Evolutionary conservation across 2,797 vertebrate genomes (phyloP).

Genomic region (Sebastolobus altivelis): DNA sequence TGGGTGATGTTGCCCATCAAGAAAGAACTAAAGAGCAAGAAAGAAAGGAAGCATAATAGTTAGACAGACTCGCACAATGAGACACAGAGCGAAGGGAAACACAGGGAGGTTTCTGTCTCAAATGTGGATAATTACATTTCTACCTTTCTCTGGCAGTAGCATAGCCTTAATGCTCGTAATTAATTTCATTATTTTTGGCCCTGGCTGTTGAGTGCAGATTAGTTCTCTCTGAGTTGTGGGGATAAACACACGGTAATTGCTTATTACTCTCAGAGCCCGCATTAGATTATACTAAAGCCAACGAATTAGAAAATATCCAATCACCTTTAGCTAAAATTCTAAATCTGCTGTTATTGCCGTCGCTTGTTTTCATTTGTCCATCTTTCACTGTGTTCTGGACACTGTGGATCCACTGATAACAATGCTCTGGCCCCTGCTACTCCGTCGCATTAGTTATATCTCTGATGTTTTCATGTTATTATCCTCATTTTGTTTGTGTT

Average conservation of each 20-base stretch:
- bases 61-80: constrained; percentile 53
- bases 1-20: constrained; percentile 38
- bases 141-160: constrained; percentile 77
- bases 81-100: constrained; percentile 29
- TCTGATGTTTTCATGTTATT: neutral
- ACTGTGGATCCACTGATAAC: neutral
- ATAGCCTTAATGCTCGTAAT: constrained; percentile 78
- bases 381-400: constrained; percentile 8
- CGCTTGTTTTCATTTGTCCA: constrained; percentile 31
- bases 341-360: constrained; percentile 18
- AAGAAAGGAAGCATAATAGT: constrained; percentile 36
- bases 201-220: constrained; percentile 80
- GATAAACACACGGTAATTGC: constrained; percentile 81
- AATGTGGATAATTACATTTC: constrained; percentile 83
- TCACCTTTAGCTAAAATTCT: constrained; percentile 67
- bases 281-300: constrained; percentile 77
- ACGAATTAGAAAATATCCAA: constrained; percentile 79
- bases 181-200: constrained; percentile 84
- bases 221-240: constrained; percentile 73
- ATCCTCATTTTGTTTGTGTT: neutral
- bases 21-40: constrained; percentile 22
- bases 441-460: neutral
- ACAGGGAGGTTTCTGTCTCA: constrained; percentile 70
- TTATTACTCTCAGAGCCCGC: constrained; percentile 76
- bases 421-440: neutral